Evolutionary conservation across 2,888 invertebrate species (phyloP).

Genomic region (Leptopilina syphax): DNA sequence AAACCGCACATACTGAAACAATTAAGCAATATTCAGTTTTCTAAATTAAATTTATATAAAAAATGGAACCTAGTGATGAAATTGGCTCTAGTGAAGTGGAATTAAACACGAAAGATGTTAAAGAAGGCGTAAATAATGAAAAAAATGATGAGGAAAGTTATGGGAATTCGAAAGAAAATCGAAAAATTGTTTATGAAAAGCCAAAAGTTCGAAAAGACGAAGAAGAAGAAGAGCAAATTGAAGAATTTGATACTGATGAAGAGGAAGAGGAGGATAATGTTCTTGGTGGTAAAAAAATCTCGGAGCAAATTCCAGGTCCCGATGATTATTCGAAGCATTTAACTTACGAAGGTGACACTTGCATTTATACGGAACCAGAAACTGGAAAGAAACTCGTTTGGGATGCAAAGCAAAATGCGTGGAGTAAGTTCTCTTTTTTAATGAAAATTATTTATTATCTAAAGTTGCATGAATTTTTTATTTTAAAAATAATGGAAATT

Average conservation of each 20-base stretch:
- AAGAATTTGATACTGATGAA: constrained; percentile 66
- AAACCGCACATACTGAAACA: no score
- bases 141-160: no score
- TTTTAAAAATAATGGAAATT: no score
- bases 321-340: constrained; percentile 79
- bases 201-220: constrained; percentile 45
- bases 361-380: constrained; percentile 86
- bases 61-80: not conserved
- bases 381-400: constrained; percentile 84
- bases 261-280: constrained; percentile 55
- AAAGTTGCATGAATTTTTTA: no score
- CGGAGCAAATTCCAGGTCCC: constrained; percentile 10
- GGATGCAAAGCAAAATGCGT: constrained; percentile 77
- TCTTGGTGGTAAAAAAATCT: constrained; percentile 8
- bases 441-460: no score
- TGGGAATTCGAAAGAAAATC: not conserved
- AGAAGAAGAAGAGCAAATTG: constrained; percentile 52
- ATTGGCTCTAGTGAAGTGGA: not conserved
- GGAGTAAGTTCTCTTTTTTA: constrained; percentile 60
- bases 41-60: no score
- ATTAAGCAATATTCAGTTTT: no score
- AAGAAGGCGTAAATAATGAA: not conserved
- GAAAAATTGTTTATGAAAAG: constrained; percentile 36
- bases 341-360: constrained; percentile 84
- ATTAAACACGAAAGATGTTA: not conserved